Base-by-base conservation (phyloP, 53 echinoderm and acorn worm genomes). In the Pentamera pediparva region DNA sequence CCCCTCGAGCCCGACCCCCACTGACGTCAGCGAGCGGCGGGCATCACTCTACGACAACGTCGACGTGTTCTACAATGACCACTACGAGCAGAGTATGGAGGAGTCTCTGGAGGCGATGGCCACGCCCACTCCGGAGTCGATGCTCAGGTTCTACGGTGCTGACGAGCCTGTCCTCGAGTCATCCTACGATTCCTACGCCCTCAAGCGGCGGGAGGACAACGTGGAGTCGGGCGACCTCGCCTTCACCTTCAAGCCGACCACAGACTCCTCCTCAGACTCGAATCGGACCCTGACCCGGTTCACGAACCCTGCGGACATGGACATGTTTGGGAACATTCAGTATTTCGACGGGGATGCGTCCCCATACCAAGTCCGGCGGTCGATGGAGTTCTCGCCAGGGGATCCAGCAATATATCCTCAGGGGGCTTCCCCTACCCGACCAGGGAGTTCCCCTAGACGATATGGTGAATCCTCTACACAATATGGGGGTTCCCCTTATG, bases 1-100 rank as follows among this genome's bases (percentile, higher is more conserved):
- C 3, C 94, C 94, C 2, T 87, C 90, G 13, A 87, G 85, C 53
- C 90, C 90, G 25, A 56, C 82, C 35, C 76, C 79, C 54, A 78
- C 86, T 0, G 87, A 83, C 33, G 41, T 78, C 55, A 76, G 81
- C 35, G 93, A 89, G 69, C 80, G 93, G 2, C 77, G 93, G 39
- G 58, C 81, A 57, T 98, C 98, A 15, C 62, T 91, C 19, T 98
- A 98, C 29, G 98, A 98, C 54, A 98, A 98, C 70, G 86, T 98
- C 40, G 88, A 88, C 64, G 85, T 91, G 33, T 89, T 83, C 65
- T 93, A 93, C 65, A 91, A 98, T 54, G 98, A 89, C 52, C 86
- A 89, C 36, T 98, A 92, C 37, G 98, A 91, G 74, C 86, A 86
- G 40, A 89, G 89, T 60, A 98, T 98, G 98, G 98, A 98, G 71